Base-by-base conservation (phyloP, 2,113 vertebrate species). In the Triplophysa dalaica region DNA sequence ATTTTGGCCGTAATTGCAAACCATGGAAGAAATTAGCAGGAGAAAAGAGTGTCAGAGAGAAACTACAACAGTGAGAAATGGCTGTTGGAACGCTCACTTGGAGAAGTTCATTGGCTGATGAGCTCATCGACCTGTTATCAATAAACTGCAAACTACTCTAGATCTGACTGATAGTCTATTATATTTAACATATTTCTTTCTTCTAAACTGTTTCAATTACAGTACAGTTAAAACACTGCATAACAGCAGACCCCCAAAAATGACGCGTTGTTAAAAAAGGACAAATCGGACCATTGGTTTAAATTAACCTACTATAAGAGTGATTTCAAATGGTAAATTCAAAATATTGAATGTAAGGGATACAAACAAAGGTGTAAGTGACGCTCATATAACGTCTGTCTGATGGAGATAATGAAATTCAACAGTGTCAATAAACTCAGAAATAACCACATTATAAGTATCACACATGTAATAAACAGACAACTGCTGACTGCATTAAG, bases 1-100 rank as follows among this genome's bases (percentile, higher is more conserved):
- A 85, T 80, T 75, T 17, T 14, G 70, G 83, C 83, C 10, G 24
- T 89, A 86, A 89, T 88, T 91, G 85, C 79, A 86, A 83, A 81
- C 76, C 70, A 65, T 64, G 80, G 79, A 81, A 85, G 74, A 86
- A 90, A 89, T 89, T 86, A 87, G 77, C 81, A 72, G 72, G 72
- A 85, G 80, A 52, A 17, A 82, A 72, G 41, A 16, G 77, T 29
- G 60, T 74, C 17, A 12, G 41, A 70, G 75, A 73, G 77, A 33
- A 54, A 58, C 83, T 56, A 77, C 78, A 82, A 48, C 8, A 45
- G 10, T 12, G 43, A 73, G 72, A 19, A 67, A 63, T 62, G 24
- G 38, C 56, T 69, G 62, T 78, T 69, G 38, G 52, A 16, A 17
- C 41, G 24, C 24, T 72, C 16, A 19, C 22, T 41, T 21, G 8